Evolutionary conservation across 2,888 invertebrate genomes (phyloP).

Genomic region (Lepeophtheirus nordmannii): DNA sequence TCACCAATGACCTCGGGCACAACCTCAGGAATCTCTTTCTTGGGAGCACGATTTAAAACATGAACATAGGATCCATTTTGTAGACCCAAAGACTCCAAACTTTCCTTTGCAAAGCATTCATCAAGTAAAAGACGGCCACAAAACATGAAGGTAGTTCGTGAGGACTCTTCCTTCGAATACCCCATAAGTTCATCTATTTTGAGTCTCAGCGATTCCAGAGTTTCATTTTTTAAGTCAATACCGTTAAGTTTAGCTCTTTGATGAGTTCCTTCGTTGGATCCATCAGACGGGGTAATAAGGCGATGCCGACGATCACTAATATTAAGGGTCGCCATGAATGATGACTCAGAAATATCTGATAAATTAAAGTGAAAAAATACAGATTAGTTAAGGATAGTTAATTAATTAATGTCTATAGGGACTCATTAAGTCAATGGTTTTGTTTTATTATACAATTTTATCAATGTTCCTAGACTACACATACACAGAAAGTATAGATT

Average conservation of each 20-base stretch:
- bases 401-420: no score
- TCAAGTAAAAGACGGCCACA: neutral
- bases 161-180: neutral
- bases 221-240: neutral
- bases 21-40: neutral
- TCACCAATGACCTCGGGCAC: constrained; percentile 1
- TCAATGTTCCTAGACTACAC: no score
- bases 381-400: no score
- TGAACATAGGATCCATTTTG: constrained; percentile 1
- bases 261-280: neutral
- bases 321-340: neutral
- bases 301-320: neutral
- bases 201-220: neutral
- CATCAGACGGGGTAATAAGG: neutral
- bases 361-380: neutral
- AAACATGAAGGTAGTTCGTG: neutral
- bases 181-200: neutral
- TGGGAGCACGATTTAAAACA: neutral
- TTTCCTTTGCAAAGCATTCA: neutral
- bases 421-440: no score
- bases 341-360: neutral
- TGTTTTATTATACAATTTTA: no score
- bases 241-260: neutral
- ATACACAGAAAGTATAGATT: no score
- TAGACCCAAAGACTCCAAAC: neutral